Conservation (phyloP, 53 echinoderm and acorn worm genomes). For the Patiria pectinifera region DNA sequence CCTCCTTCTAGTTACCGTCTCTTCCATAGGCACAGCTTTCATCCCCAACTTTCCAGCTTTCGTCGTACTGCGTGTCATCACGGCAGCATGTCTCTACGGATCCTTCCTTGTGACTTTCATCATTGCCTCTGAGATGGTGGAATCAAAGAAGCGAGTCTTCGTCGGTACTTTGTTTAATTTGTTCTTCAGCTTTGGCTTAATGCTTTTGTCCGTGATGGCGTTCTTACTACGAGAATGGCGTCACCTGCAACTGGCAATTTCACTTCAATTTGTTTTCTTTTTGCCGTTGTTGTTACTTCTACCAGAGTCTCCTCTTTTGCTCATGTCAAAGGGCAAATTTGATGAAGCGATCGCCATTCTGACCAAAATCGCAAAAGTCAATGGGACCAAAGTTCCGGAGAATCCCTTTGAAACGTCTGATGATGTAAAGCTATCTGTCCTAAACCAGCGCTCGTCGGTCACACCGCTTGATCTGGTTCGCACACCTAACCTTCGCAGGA, state of each 20-base stretch:
- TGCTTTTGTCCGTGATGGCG: neutral
- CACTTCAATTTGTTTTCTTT: neutral
- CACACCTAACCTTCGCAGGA: neutral
- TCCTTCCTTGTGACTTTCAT: conserved; percentile 8
- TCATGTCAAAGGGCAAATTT: neutral
- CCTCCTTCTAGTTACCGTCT: neutral
- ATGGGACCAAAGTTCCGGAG: neutral
- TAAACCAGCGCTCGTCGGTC: neutral
- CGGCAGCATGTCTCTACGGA: neutral
- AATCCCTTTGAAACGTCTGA: neutral
- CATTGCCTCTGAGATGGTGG: conserved; percentile 7
- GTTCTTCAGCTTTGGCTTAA: neutral
- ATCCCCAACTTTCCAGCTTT: conserved; percentile 19
- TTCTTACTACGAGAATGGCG: conserved; percentile 14
- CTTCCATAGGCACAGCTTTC: conserved; percentile 7
- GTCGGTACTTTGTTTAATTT: neutral
- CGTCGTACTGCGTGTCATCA: neutral
- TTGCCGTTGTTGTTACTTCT: neutral
- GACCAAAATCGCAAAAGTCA: neutral
- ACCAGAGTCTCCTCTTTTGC: conserved; percentile 10
- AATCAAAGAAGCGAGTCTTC: neutral
- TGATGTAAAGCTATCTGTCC: no score
- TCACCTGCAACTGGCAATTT: neutral
- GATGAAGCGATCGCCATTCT: neutral
- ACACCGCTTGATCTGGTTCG: conserved; percentile 8